Conservation (phyloP, 1,140 invertebrate species). For the Babylonia areolata region DNA sequence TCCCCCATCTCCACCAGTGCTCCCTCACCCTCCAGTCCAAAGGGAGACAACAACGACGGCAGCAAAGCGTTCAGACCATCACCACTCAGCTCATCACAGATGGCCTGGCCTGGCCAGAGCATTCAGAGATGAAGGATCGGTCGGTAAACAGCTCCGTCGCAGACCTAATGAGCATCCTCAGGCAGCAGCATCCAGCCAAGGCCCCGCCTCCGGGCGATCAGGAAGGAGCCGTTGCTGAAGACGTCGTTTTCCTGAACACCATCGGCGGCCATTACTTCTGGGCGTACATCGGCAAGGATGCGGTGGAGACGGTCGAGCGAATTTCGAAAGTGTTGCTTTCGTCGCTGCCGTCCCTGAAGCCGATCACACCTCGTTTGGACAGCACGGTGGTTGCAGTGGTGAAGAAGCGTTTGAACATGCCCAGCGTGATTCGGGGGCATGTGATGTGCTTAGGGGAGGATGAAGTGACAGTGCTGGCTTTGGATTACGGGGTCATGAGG, state of each 20-base stretch:
- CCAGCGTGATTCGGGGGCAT: background rate
- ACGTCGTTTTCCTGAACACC: background rate
- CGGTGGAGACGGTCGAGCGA: background rate
- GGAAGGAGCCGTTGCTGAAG: background rate
- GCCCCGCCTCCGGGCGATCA: background rate
- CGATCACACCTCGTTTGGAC: background rate
- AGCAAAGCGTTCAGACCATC: background rate
- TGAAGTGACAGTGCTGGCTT: background rate
- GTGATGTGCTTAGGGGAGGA: background rate
- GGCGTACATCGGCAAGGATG: background rate
- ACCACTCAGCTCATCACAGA: background rate
- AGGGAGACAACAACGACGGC: too few species aligned
- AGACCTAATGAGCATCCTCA: background rate
- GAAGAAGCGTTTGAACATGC: background rate
- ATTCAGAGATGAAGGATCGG: background rate
- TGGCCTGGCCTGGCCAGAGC: background rate
- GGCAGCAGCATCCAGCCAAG: too few species aligned
- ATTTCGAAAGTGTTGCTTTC: background rate
- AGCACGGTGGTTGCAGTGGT: background rate
- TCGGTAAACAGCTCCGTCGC: background rate
- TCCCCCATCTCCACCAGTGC: background rate
- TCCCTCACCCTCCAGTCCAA: background rate
- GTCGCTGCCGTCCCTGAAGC: background rate
- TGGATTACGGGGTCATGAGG: background rate
- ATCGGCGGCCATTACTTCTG: conserved; percentile 1